A percentile compares a stretch with the other conserved stretches of the same genome.
phyloP scores from a whole-genome alignment of 2,797 vertebrate species.

The Balearica regulorum region DNA sequence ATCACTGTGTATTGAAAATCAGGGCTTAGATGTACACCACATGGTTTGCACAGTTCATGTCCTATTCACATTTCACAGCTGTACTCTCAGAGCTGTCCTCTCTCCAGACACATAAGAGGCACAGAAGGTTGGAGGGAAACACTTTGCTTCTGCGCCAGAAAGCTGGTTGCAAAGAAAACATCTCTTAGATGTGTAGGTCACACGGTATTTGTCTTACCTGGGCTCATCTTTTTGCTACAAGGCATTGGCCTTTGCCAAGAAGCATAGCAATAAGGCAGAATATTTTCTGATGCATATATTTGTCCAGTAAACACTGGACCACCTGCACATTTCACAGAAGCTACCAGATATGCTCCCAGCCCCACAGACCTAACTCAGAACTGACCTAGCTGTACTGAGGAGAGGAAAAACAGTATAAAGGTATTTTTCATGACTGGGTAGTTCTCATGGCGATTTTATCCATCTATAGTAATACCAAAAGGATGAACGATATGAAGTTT shows the following conservation, averaged over 20 bases:
- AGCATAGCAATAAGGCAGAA: neutral
- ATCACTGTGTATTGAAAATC: neutral
- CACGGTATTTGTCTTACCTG: neutral
- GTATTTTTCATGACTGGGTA: neutral
- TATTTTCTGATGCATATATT: neutral
- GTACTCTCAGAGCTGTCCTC: neutral
- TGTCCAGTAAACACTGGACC: neutral
- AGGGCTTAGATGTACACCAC: neutral
- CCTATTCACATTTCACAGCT: neutral
- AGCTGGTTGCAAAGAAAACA: neutral
- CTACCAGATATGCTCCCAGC: neutral
- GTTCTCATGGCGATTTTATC: neutral
- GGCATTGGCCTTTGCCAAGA: neutral
- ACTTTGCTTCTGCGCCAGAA: neutral
- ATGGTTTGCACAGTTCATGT: neutral
- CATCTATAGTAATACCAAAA: neutral
- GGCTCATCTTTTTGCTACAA: neutral
- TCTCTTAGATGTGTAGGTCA: neutral
- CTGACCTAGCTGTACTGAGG: fast-evolving
- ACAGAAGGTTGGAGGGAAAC: neutral
- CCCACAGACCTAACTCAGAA: neutral
- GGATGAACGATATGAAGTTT: neutral
- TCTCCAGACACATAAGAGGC: neutral
- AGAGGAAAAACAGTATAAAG: neutral
- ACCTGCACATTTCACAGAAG: neutral